A percentile compares a stretch with the other conserved stretches of the same genome.
Evolutionary conservation across 2,888 invertebrate species (phyloP).

Genomic region (Plebejus anna): DNA sequence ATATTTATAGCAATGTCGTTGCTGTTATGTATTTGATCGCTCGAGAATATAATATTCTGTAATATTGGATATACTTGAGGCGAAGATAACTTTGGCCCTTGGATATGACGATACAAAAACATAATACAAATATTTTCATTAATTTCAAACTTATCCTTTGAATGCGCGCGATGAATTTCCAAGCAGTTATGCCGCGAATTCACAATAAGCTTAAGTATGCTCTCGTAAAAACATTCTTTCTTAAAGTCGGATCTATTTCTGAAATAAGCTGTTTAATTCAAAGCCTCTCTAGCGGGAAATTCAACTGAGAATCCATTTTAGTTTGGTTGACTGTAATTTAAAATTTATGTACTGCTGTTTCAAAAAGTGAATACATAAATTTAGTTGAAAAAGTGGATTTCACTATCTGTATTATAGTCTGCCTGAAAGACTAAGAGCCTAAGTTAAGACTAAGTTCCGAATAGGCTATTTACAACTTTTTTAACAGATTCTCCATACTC

Average conservation of each 20-base stretch:
- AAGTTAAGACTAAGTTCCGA: too few relatives aligned
- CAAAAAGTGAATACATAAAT: background rate
- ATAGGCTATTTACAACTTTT: too few relatives aligned
- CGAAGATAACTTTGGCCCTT: background rate
- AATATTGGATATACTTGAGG: background rate
- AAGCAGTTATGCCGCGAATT: slow-evolving; percentile 29
- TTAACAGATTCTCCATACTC: too few relatives aligned
- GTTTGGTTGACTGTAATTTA: background rate
- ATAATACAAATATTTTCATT: background rate
- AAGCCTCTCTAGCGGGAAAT: background rate
- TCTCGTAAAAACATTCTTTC: slow-evolving; percentile 22
- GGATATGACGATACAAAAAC: background rate
- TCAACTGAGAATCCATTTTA: slow-evolving; percentile 1
- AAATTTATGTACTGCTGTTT: background rate
- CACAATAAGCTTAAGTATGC: slow-evolving; percentile 28
- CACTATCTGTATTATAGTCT: background rate
- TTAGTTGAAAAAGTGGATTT: background rate
- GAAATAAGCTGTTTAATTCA: slow-evolving; percentile 27
- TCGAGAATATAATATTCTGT: background rate
- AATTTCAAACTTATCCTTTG: slow-evolving; percentile 22
- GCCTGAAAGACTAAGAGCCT: too few relatives aligned
- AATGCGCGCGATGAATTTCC: slow-evolving; percentile 18
- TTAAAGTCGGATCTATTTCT: slow-evolving; percentile 14
- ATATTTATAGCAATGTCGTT: too few relatives aligned
- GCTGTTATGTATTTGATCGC: background rate